Base-by-base conservation (phyloP, 2,888 invertebrate species). In the Microctonus hyperodae region DNA sequence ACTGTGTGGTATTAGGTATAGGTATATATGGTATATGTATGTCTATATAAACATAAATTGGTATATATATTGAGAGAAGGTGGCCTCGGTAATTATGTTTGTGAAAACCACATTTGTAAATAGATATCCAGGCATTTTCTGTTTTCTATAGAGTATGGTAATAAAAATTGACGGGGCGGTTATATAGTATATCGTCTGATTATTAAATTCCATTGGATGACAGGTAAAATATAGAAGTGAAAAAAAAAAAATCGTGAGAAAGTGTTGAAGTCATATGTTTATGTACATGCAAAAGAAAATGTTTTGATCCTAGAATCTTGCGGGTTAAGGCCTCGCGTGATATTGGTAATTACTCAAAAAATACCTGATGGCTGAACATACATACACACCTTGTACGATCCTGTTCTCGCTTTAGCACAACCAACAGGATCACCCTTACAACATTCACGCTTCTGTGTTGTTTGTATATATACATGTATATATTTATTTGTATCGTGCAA, bases 341-440 rank as follows among this genome's bases (percentile, higher is more conserved):
- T 80, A 80, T 75, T 72, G 77, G 79, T 80, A 82, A 82, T 82
- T 82, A 81, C 79, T 78, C 77, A 80, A 80, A 81, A 81, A 81
- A 81, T 77, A 73, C 72, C 70, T 69, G 57, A 66, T 57, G 68
- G 66, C 44, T 61, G 57, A 57, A 60, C 48, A 31, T 48, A 60
- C 16, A 10, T 37, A 65, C 11, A 60, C 61, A 70, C 71, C 68
- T 63, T 72, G 40, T 40, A 71, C 75, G 75, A 70, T 74, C 69
- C 72, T 76, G 76, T 79, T 78, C 77, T 77, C 78, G 76, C 77
- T 35, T 79, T 77, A 78, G 73, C 74, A 72, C 69, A 64, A 69
- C 75, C 74, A 76, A 77, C 79, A 75, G 75, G 76, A 74, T 69
- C 70, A 72, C 74, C 56, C 61, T 64, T 55, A 59, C 13, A 28